Conservation (phyloP, 2,888 invertebrate species). For the Drosophila lacicola region DNA sequence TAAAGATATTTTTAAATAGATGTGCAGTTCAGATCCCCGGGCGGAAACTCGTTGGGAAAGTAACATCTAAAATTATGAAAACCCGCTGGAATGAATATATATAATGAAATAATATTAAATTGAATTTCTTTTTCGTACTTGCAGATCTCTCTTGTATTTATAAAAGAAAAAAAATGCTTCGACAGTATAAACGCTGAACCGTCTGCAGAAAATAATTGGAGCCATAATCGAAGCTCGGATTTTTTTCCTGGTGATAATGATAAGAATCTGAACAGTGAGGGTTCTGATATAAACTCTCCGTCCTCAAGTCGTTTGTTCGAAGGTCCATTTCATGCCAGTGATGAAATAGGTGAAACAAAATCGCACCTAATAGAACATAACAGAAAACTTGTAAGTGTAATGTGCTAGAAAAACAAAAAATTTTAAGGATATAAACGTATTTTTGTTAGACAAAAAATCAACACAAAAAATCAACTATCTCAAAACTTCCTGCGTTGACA, state of each 20-base stretch:
- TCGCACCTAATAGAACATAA: constrained; percentile 67
- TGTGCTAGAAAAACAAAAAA: background rate
- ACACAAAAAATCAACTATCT: constrained; percentile 71
- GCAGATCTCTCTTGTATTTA: constrained; percentile 67
- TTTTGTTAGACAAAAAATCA: constrained; percentile 68
- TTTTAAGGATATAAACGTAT: constrained; percentile 1
- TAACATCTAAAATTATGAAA: no score
- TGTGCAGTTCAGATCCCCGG: no score
- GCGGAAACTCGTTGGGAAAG: no score
- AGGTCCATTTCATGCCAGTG: constrained; percentile 49
- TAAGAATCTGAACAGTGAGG: constrained; percentile 57
- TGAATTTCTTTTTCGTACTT: background rate
- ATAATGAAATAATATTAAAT: background rate
- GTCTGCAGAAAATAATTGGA: constrained; percentile 52
- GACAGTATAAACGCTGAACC: constrained; percentile 50
- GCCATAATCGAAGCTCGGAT: constrained; percentile 50
- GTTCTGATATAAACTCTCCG: constrained; percentile 51
- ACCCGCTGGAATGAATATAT: background rate
- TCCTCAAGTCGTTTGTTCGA: constrained; percentile 58
- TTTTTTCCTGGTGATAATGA: constrained; percentile 48
- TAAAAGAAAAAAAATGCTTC: constrained; percentile 50
- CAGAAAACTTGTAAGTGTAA: constrained; percentile 65
- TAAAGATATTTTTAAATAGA: no score
- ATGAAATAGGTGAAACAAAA: constrained; percentile 61
- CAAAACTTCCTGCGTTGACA: constrained; percentile 67